Conservation (phyloP, 2,797 vertebrate genomes). For the Diceros bicornis region DNA sequence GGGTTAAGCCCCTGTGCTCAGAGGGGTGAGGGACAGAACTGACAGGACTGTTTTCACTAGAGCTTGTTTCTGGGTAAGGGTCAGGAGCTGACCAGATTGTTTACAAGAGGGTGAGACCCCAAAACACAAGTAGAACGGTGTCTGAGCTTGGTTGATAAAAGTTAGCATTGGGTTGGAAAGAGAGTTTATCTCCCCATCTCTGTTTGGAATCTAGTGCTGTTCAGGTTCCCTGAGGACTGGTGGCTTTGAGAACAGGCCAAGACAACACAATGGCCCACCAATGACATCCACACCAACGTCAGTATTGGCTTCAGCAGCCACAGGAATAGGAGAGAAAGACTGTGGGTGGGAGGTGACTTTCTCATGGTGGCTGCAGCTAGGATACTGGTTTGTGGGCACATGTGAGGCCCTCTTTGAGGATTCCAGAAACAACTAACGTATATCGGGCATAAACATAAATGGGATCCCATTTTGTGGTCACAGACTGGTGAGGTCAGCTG, state of each 20-base stretch:
- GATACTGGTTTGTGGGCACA: not conserved
- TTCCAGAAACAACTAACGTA: not conserved
- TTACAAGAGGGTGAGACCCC: not conserved
- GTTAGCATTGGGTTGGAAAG: not conserved
- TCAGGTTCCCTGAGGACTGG: not conserved
- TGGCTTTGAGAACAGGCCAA: not conserved
- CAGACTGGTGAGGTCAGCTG: not conserved
- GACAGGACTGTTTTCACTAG: not conserved
- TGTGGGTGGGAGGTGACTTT: not conserved
- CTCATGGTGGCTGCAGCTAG: not conserved
- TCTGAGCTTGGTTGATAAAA: not conserved
- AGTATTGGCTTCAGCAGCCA: not conserved
- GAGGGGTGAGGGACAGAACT: not conserved
- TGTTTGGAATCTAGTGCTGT: not conserved
- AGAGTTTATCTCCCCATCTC: not conserved
- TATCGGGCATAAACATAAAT: not conserved
- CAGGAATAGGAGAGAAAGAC: not conserved
- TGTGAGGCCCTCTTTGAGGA: not conserved
- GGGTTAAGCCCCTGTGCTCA: not conserved
- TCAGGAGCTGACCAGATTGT: not conserved
- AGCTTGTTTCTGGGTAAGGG: not conserved
- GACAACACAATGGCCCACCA: not conserved
- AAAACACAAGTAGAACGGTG: not conserved
- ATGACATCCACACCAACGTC: not conserved
- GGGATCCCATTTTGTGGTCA: not conserved